These are phyloP conservation scores for Deroptyus accipitrinus DNA, from an alignment of 2,113 vertebrate species.

Conservation along the genomic window DNA sequence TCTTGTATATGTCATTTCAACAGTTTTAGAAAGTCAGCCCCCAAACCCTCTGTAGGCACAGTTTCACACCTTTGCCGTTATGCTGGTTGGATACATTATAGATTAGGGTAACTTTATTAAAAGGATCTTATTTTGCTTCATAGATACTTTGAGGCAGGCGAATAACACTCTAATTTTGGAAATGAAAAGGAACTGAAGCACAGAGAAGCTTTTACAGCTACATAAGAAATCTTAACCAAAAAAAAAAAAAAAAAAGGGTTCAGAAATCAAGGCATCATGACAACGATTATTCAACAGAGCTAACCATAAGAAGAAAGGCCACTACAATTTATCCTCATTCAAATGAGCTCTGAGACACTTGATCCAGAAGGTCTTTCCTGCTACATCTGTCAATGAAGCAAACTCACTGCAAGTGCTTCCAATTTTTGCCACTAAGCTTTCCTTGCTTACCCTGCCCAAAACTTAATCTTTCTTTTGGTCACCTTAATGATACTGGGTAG, in stretches of 20 bases:
- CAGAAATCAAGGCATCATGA: not conserved
- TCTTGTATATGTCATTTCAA: not conserved
- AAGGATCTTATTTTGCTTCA: not conserved
- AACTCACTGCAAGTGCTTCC: not conserved
- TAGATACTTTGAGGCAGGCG: not conserved
- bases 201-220: not conserved
- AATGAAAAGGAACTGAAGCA: not conserved
- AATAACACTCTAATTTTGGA: not conserved
- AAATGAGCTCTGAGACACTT: not conserved
- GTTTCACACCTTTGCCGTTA: conserved; percentile 28
- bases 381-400: not conserved
- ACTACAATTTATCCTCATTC: not conserved
- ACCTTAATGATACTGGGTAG: not conserved
- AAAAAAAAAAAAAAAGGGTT: not conserved
- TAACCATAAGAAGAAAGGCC: not conserved
- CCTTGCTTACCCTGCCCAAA: not conserved
- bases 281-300: not conserved
- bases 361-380: not conserved
- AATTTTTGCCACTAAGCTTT: not conserved
- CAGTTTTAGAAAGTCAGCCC: conserved; percentile 14
- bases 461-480: not conserved
- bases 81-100: not conserved
- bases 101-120: not conserved
- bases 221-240: not conserved
- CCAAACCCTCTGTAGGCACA: conserved; percentile 9